Evolutionary conservation across 1,140 invertebrate genomes (phyloP), one percentile per base, ranked within the genome.

Genomic region (Drosophila sulfurigaster): DNA sequence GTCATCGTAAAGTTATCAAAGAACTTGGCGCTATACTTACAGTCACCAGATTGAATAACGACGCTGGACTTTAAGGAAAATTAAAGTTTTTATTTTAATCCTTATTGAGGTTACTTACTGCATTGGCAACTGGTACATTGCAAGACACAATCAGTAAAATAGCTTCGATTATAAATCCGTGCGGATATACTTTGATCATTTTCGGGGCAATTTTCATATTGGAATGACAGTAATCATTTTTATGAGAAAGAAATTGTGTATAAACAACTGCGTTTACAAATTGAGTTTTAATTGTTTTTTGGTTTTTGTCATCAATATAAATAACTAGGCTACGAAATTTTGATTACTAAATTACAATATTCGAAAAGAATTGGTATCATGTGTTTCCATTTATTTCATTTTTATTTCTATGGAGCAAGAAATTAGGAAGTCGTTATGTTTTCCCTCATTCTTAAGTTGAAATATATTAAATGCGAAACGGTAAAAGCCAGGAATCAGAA

Each of bases 1-100:
- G 30, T 62, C 0, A 83, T n/a, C 0, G 51, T 81, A 11, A 88
- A 89, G 11, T 81, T 78, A 3, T 78, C 5, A 5, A 89, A 88
- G 45, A 78, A 71, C 13, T 69, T 65, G 0, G 8, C 13, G 16
- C 49, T 81, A 32, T 70, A 83, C 1, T 45, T 77, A 15, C 45
- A 62, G 8, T 62, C 54, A 5, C 80, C 80, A 8, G 85, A 64
- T 69, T 81, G 56, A 16, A 89, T 70, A 15, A 46, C 8, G 8
- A 87, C 32, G 13, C 38, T 71, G 1, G 62, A 68, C 82, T 82
- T 38, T 3, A 43, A 2, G 7, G n/a, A 30, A 1, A 25, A 10
- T 8, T 48, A 46, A 32, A 38, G 8, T 45, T 30, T 46, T 45
- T 16, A 28, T 20, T 46, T 10, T 41, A 13, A 15, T 8, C 13